Evolutionary conservation across 2,797 vertebrate species (phyloP).

Genomic region (Notolepis coatsorum): DNA sequence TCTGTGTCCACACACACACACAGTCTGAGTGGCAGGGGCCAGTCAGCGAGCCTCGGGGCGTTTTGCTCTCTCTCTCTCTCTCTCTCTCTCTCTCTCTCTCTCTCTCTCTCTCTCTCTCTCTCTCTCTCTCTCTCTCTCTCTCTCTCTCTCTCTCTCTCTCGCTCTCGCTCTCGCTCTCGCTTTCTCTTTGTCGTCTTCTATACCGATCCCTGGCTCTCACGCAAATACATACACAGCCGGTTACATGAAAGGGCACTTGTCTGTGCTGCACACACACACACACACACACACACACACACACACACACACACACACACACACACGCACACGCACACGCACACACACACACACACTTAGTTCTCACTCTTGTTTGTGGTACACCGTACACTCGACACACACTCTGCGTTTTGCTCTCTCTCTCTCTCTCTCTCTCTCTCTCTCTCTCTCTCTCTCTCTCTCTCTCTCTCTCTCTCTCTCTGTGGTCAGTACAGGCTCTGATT

Average conservation of each 20-base stretch:
- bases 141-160: conserved; percentile 33
- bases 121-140: background rate
- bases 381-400: no score
- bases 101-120: background rate
- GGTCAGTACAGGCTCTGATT: conserved; percentile 83
- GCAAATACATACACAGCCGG: background rate
- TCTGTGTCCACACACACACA: conserved; percentile 54
- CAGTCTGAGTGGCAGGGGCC: conserved; percentile 81
- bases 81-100: conserved; percentile 20
- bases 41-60: conserved; percentile 82
- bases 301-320: background rate
- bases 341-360: conserved; percentile 15
- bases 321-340: conserved; percentile 4
- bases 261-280: conserved; percentile 11
- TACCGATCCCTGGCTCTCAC: conserved; percentile 45
- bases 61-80: conserved; percentile 69
- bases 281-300: conserved; percentile 5
- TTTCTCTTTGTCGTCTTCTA: conserved; percentile 52
- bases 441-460: conserved; percentile 33
- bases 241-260: conserved; percentile 25
- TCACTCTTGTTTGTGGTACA: conserved; percentile 44
- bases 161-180: no score
- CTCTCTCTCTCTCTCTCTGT: conserved; percentile 25
- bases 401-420: conserved; percentile 27
- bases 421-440: conserved; percentile 21